A percentile compares a stretch with the other conserved stretches of the same genome.
Evolutionary conservation across 2,797 vertebrate species (phyloP).

Genomic region (Acanthiza pusilla): DNA sequence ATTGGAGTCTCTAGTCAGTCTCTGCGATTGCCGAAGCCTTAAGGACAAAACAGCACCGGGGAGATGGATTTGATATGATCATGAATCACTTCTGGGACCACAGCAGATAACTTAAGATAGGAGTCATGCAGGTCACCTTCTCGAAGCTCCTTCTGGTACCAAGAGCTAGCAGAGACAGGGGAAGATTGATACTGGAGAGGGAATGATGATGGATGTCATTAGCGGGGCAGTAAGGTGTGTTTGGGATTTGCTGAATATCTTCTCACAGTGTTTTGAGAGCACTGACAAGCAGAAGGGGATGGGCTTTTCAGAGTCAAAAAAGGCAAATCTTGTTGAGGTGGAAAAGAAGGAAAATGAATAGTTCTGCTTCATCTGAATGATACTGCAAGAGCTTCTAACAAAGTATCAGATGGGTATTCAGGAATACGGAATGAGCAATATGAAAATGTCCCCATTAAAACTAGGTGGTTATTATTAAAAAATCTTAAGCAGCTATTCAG

Average conservation of each 20-base stretch:
- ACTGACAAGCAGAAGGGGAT: not conserved
- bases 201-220: not conserved
- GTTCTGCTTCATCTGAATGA: constrained; percentile 36
- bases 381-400: constrained; percentile 12
- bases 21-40: constrained; percentile 52
- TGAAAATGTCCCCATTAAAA: constrained; percentile 61
- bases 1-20: constrained; percentile 60
- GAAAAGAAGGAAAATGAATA: constrained; percentile 20
- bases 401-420: constrained; percentile 49
- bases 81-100: constrained; percentile 57
- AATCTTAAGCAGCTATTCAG: constrained; percentile 46
- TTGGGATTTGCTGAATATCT: not conserved
- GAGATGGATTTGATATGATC: constrained; percentile 52
- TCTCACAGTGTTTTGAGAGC: not conserved
- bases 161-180: not conserved
- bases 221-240: not conserved
- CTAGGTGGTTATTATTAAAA: constrained; percentile 57
- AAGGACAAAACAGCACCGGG: constrained; percentile 34
- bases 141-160: not conserved
- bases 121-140: constrained; percentile 21
- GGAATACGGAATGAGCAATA: constrained; percentile 38
- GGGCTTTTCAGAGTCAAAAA: constrained; percentile 22
- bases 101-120: not conserved
- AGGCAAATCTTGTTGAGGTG: constrained; percentile 10
- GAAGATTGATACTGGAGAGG: not conserved